Percentiles rank a stretch among this genome's conserved stretches.
These are phyloP conservation scores for Tuberolachnus salignus DNA, from an alignment of 2,888 invertebrate genomes.

Conservation along the genomic window DNA sequence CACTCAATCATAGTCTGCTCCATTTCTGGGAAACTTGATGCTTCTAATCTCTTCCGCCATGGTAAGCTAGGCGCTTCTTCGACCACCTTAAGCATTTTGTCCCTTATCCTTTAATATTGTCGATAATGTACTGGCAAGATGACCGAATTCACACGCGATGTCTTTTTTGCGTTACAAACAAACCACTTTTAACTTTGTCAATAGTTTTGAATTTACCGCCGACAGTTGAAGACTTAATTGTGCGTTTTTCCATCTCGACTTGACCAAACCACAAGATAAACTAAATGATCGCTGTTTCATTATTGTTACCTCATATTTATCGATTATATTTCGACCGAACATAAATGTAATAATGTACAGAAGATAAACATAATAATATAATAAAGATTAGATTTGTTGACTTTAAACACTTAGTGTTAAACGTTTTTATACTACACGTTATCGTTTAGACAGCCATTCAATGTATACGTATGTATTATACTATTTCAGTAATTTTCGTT, in stretches of 20 bases:
- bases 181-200: constrained; percentile 24
- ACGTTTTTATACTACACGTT: no score
- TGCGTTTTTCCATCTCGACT: constrained; percentile 21
- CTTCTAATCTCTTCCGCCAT: constrained; percentile 32
- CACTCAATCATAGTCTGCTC: constrained; percentile 24
- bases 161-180: constrained; percentile 21
- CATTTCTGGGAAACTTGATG: constrained; percentile 35
- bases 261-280: constrained; percentile 28
- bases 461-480: no score
- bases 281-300: constrained; percentile 11
- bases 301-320: constrained; percentile 12
- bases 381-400: constrained; percentile 5
- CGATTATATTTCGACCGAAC: background rate
- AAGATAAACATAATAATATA: no score
- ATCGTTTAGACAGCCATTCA: background rate
- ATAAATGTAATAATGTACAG: constrained; percentile 23
- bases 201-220: constrained; percentile 23
- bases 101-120: no score
- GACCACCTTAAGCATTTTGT: constrained; percentile 28
- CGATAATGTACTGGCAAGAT: no score
- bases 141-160: no score
- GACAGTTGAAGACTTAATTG: constrained; percentile 17
- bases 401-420: no score
- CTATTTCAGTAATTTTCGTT: no score
- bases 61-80: constrained; percentile 9